Conservation (phyloP, 2,797 vertebrate genomes). For the Leptatherina wallacei region DNA sequence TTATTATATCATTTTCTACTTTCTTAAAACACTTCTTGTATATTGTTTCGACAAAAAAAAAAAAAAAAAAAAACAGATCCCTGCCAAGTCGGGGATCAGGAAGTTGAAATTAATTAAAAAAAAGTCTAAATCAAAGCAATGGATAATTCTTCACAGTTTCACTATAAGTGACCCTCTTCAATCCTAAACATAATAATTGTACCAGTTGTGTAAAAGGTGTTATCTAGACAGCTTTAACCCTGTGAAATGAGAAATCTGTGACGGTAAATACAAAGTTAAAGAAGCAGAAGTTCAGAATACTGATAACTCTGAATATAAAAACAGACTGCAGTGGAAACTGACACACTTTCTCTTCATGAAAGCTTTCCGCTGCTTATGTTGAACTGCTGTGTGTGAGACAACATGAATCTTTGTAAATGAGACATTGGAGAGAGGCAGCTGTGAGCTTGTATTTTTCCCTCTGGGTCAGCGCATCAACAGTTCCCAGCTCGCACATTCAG, state of each 20-base stretch:
- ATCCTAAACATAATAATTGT: background rate
- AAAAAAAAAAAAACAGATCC: background rate
- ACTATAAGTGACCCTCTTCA: background rate
- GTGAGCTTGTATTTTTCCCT: slow-evolving; percentile 28
- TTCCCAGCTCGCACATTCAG: slow-evolving; percentile 53
- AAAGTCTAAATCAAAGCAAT: background rate
- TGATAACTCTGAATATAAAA: background rate
- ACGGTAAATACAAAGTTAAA: background rate
- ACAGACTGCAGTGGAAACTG: slow-evolving; percentile 4
- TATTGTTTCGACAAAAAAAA: background rate
- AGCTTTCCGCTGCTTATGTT: slow-evolving; percentile 15
- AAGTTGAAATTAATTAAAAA: background rate
- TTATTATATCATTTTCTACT: background rate
- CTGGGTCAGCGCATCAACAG: slow-evolving; percentile 58
- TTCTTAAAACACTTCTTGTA: background rate
- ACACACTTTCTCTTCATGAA: slow-evolving; percentile 20
- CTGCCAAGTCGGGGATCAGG: no score
- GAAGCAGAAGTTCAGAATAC: background rate
- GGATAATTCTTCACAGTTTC: background rate
- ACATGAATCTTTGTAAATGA: slow-evolving; percentile 32
- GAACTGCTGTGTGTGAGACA: background rate
- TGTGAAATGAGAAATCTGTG: background rate
- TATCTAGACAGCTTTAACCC: fast-evolving
- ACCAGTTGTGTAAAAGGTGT: background rate
- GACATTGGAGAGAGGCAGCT: slow-evolving; percentile 31